These are phyloP conservation scores for Dusona sp. DNA, from an alignment of 2,888 invertebrate species.

Conservation along the genomic window DNA sequence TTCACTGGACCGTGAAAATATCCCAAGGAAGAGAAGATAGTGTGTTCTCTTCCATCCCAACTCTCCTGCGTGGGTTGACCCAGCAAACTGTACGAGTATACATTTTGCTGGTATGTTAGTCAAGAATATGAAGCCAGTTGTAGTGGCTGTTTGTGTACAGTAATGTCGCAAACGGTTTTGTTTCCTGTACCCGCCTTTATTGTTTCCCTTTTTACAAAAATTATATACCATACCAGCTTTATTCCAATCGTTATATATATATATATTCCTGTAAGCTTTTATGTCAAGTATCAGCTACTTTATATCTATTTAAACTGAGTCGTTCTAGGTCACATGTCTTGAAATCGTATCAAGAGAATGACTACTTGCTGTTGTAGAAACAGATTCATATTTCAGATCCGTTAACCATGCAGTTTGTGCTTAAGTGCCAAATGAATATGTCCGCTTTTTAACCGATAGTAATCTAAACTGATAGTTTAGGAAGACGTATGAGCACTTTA, in stretches of 20 bases:
- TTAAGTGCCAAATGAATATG: not conserved
- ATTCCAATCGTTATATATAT: not conserved
- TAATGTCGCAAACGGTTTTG: constrained; percentile 18
- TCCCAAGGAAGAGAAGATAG: constrained; percentile 61
- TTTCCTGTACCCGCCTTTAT: constrained; percentile 31
- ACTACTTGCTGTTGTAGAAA: not conserved
- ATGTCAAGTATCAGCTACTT: not conserved
- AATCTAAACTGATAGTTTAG: constrained; percentile 1
- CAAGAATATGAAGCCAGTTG: constrained; percentile 30
- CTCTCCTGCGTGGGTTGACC: constrained; percentile 41
- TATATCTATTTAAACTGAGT: not conserved
- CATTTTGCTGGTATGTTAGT: constrained; percentile 19
- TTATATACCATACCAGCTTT: not conserved
- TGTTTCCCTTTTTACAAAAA: constrained; percentile 21
- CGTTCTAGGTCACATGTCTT: not conserved
- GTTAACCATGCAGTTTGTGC: not conserved
- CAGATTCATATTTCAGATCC: constrained; percentile 8
- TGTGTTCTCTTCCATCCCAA: constrained; percentile 45
- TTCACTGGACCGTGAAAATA: constrained; percentile 64
- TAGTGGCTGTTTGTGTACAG: constrained; percentile 2
- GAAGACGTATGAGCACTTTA: not conserved
- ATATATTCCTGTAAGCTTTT: not conserved
- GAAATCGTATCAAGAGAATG: not conserved
- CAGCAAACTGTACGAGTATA: constrained; percentile 20
- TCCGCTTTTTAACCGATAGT: not conserved